Evolutionary conservation across 2,113 vertebrate species (phyloP).

Genomic region (Varanus salvator): DNA sequence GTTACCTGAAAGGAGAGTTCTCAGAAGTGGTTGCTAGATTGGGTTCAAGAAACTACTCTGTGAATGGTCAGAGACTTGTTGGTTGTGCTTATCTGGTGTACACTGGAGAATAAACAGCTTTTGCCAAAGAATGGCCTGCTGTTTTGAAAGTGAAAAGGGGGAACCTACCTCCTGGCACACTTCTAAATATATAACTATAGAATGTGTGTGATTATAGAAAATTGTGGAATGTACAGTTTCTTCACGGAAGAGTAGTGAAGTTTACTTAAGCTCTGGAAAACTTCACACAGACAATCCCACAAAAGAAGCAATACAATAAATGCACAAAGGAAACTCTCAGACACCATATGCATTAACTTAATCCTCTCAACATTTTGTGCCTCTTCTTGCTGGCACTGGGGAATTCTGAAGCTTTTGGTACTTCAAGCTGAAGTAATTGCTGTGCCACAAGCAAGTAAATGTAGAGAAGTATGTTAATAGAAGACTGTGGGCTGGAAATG

Average conservation of each 20-base stretch:
- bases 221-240: neutral
- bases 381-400: neutral
- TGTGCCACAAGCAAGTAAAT: neutral
- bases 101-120: too few relatives aligned
- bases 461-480: neutral
- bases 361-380: neutral
- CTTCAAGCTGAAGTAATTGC: neutral
- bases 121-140: too few relatives aligned
- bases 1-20: too few relatives aligned
- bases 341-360: neutral
- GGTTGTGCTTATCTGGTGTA: too few relatives aligned
- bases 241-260: neutral
- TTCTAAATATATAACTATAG: too few relatives aligned
- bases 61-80: too few relatives aligned
- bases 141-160: too few relatives aligned
- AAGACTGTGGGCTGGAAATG: neutral
- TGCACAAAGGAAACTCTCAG: neutral
- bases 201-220: neutral
- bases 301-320: neutral
- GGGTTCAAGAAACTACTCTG: too few relatives aligned
- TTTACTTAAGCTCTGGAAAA: neutral
- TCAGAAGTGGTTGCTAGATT: too few relatives aligned
- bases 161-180: too few relatives aligned
- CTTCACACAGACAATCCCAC: neutral
- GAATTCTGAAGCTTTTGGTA: neutral